Conservation (phyloP, 2,797 vertebrate genomes). For the Agapornis canus region DNA sequence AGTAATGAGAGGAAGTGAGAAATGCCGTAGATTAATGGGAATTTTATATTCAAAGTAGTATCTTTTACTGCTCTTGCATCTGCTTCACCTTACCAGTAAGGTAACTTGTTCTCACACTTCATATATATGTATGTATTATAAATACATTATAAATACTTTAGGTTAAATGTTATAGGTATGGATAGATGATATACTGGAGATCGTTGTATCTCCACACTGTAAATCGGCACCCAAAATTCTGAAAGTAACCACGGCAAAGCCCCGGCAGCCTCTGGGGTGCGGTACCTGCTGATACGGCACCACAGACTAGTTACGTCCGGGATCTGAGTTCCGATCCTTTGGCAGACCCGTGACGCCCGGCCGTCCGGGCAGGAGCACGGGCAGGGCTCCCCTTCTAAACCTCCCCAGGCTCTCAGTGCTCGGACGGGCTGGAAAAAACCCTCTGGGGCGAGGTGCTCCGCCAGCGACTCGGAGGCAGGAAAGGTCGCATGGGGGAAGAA, state of each 20-base stretch:
- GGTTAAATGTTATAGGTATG: not conserved
- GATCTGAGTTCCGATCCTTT: accelerated
- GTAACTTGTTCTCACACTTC: not conserved
- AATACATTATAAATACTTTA: not conserved
- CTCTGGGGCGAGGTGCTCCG: not conserved
- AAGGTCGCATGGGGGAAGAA: accelerated
- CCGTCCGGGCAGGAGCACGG: not conserved
- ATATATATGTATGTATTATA: no score
- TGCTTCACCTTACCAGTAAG: not conserved
- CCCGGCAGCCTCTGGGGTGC: not conserved
- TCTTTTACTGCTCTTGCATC: not conserved
- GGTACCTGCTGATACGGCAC: not conserved
- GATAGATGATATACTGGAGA: accelerated
- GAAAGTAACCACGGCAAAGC: not conserved
- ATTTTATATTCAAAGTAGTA: not conserved
- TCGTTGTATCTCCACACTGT: not conserved
- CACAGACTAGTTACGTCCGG: accelerated
- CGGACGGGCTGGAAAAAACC: not conserved
- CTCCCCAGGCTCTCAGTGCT: not conserved
- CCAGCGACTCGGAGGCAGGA: accelerated
- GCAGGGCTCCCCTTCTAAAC: not conserved
- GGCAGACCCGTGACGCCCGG: not conserved
- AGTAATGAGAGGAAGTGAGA: not conserved
- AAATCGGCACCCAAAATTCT: not conserved
- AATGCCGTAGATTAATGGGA: not conserved